These are phyloP conservation scores for Cavia porcellus DNA, from an alignment of 2,113 vertebrate genomes.

Conservation along the genomic window DNA sequence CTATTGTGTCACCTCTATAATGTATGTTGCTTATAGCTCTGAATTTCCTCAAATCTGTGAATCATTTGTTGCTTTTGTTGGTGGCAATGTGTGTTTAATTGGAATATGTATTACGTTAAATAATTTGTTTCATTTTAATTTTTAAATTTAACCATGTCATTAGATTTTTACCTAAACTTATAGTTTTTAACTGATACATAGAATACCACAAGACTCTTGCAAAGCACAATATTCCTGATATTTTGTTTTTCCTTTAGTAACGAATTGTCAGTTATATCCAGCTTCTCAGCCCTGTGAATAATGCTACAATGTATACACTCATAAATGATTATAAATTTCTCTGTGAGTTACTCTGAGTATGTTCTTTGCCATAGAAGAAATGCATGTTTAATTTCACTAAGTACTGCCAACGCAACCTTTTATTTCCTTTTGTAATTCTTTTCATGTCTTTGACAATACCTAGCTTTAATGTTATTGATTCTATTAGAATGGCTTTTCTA, in stretches of 20 bases:
- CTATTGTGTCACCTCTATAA: background rate
- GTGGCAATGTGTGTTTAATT: background rate
- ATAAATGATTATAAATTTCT: background rate
- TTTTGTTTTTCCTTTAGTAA: background rate
- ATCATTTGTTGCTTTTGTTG: background rate
- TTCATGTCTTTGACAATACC: background rate
- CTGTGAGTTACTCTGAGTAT: background rate
- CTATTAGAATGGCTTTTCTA: background rate
- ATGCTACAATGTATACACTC: background rate
- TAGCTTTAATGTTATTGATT: background rate
- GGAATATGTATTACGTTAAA: background rate
- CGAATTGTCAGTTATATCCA: background rate
- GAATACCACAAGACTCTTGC: background rate
- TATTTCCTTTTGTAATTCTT: background rate
- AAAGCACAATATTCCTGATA: background rate
- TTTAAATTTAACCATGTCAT: background rate
- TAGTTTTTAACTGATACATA: background rate
- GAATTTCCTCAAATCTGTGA: background rate
- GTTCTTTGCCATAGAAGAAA: background rate
- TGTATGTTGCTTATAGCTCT: background rate
- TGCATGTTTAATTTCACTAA: background rate
- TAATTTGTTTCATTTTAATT: background rate
- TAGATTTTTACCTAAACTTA: background rate
- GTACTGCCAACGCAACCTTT: background rate
- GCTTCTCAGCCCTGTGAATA: background rate